Base-by-base conservation (phyloP, 2,113 vertebrate species). In the Dendropsophus ebraccatus region DNA sequence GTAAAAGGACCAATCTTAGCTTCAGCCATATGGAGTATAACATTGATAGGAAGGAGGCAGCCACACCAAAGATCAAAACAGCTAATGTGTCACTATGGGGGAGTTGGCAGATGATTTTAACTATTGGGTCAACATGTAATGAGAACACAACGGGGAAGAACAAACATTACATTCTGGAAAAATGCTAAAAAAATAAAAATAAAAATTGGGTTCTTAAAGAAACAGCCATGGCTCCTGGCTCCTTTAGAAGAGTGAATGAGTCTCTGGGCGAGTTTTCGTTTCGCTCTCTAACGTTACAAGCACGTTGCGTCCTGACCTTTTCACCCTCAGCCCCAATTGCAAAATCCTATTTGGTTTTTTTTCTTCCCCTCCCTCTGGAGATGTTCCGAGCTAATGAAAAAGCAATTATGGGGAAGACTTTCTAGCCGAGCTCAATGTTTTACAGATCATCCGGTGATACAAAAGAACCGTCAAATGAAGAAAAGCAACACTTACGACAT, bases 391-490 rank as follows among this genome's bases (percentile, higher is more conserved):
- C 81, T 70, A 83, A 83, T 54, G 67, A 56, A 73, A 83, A 72
- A 83, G 50, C 50, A 83, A 69, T 82, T 69, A 72, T 82, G n/a
- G 28, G 19, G 14, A 82, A 70, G 81, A 17, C 25, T 47, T 82
- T 69, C 28, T 82, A 52, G 30, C 81, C n/a, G 47, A 83, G 67
- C 67, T 52, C 49, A 37, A 83, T 45, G 67, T 83, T 83, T 72
- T 70, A 83, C 70, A 69, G 81, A 70, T 83, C 81, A 83, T 73
- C 47, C 41, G 81, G 28, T 54, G 65, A 83, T 83, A 73, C 62
- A 69, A 73, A 83, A 83, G 67, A 35, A 14, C 67, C 67, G 67
- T 83, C 81, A 73, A 54, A 83, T 37, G 28, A 72, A 52, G 49
- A 73, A 73, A 81, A 81, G 67, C 67, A 69, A 54, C 45, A 67